Evolutionary conservation across 1,140 invertebrate genomes (phyloP).

Genomic region (Euura lappo): DNA sequence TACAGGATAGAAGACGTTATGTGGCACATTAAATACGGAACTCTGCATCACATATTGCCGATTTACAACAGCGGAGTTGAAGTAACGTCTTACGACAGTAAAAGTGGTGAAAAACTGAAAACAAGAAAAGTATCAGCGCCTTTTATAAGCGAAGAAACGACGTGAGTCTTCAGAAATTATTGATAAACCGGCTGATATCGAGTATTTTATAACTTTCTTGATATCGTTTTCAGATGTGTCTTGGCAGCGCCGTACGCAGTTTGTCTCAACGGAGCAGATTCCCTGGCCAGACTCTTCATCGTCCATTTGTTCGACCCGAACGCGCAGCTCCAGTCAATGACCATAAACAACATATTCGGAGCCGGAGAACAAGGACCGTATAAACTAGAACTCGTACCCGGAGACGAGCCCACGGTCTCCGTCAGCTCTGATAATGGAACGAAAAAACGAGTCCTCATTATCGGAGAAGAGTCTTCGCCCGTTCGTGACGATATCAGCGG

Average conservation of each 20-base stretch:
- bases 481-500: constrained; percentile 44
- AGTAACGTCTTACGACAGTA: constrained; percentile 70
- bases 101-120: constrained; percentile 68
- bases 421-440: constrained; percentile 40
- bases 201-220: constrained; percentile 11
- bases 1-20: constrained; percentile 54
- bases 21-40: constrained; percentile 69
- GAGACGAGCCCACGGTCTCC: constrained; percentile 39
- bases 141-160: constrained; percentile 66
- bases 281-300: constrained; percentile 49
- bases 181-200: constrained; percentile 15
- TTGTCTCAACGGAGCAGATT: constrained; percentile 62
- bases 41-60: constrained; percentile 72
- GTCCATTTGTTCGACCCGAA: constrained; percentile 49
- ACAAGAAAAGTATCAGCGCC: constrained; percentile 67
- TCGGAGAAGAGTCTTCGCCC: constrained; percentile 28
- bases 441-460: constrained; percentile 41
- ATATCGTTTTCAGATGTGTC: constrained; percentile 64
- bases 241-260: constrained; percentile 68
- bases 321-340: constrained; percentile 40
- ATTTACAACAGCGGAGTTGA: constrained; percentile 72
- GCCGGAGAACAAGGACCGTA: constrained; percentile 51
- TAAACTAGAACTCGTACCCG: constrained; percentile 40
- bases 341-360: constrained; percentile 53
- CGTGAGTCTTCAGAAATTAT: constrained; percentile 50